phyloP scores from a whole-genome alignment of 2,888 invertebrate species.

The Alentia gelatinosa region DNA sequence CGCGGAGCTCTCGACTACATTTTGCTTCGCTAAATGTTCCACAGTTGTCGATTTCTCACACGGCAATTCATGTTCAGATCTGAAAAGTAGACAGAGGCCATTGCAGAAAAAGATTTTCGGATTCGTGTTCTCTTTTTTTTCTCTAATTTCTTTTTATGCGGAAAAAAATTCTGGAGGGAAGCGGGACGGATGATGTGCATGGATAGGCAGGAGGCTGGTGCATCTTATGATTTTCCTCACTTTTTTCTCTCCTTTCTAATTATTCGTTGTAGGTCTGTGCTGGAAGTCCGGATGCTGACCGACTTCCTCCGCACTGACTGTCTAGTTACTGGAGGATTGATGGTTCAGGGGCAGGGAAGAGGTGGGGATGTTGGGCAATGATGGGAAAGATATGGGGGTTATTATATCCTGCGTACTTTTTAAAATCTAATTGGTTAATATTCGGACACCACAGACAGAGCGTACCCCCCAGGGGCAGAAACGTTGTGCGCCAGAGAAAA shows the following conservation, averaged over 20 bases:
- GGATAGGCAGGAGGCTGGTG: not conserved
- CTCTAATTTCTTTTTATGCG: not conserved
- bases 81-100: slow-evolving; percentile 69
- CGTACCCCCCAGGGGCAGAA: not conserved
- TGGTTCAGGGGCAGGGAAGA: not conserved
- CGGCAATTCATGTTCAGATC: slow-evolving; percentile 55
- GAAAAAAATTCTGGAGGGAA: no score
- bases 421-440: not conserved
- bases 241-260: not conserved
- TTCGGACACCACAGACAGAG: not conserved
- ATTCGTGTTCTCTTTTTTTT: not conserved
- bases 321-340: not conserved
- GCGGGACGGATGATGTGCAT: not conserved
- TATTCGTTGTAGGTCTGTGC: not conserved
- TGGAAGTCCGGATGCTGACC: no score
- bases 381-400: not conserved
- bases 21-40: slow-evolving; percentile 55
- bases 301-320: no score
- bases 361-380: not conserved
- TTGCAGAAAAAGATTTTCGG: slow-evolving; percentile 67
- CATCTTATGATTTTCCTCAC: not conserved
- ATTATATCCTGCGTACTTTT: not conserved
- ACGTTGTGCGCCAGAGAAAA: slow-evolving; percentile 1
- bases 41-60: slow-evolving; percentile 56
- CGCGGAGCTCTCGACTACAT: slow-evolving; percentile 53